Evolutionary conservation across 2,113 vertebrate genomes (phyloP).

Genomic region (Heterocephalus glaber): DNA sequence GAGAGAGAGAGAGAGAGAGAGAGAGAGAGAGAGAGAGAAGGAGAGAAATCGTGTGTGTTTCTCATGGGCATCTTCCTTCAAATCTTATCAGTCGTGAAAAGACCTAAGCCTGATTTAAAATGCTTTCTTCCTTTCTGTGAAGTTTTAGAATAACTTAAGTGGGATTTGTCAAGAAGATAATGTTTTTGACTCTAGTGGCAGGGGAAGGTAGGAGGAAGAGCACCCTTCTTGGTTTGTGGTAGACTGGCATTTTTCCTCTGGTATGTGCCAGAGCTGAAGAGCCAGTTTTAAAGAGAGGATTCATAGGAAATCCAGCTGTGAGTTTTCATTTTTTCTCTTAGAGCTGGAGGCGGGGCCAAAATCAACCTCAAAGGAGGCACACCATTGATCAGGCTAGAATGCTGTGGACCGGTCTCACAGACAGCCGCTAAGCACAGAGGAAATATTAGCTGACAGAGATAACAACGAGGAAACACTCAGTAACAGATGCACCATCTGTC

Average conservation of each 20-base stretch:
- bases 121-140: neutral
- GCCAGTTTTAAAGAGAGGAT: constrained; percentile 84
- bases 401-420: constrained; percentile 84
- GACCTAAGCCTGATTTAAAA: neutral
- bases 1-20: too few relatives aligned
- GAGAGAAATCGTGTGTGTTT: neutral
- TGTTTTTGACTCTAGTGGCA: constrained; percentile 73
- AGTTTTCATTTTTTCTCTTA: constrained; percentile 86
- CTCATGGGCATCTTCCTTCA: neutral
- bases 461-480: constrained; percentile 78
- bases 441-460: constrained; percentile 86
- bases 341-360: constrained; percentile 86
- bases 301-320: constrained; percentile 89
- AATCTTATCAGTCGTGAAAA: neutral
- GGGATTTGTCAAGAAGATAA: constrained; percentile 20
- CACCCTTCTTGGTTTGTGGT: constrained; percentile 77
- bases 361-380: constrained; percentile 84
- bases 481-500: constrained; percentile 86
- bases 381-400: constrained; percentile 86
- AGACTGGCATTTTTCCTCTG: constrained; percentile 75
- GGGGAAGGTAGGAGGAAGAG: constrained; percentile 78
- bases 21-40: too few relatives aligned
- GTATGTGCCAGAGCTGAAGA: constrained; percentile 77
- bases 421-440: constrained; percentile 83
- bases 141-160: constrained; percentile 9